These are phyloP conservation scores for Crematogaster levior DNA, from an alignment of 2,888 invertebrate genomes.

Conservation along the genomic window DNA sequence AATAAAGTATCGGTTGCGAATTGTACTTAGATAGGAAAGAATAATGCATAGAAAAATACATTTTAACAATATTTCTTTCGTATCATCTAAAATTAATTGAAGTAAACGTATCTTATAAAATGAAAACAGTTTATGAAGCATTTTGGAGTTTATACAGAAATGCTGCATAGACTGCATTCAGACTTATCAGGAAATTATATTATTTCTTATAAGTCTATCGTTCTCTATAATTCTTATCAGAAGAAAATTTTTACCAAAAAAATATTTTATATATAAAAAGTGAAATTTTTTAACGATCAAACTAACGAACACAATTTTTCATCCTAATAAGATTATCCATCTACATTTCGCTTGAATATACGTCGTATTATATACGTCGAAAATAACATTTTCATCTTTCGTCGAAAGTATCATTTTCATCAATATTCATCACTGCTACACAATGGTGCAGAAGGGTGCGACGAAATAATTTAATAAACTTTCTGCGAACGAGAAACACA, in stretches of 20 bases:
- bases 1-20: background rate
- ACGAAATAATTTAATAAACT: conserved; percentile 33
- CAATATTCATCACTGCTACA: background rate
- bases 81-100: background rate
- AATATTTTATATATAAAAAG: background rate
- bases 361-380: background rate
- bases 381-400: background rate
- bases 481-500: background rate
- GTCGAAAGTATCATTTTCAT: background rate
- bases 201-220: too few species aligned
- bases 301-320: background rate
- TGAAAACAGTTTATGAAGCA: background rate
- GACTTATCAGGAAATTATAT: background rate
- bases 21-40: background rate
- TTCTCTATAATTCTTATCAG: too few species aligned
- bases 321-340: background rate
- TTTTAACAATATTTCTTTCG: background rate
- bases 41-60: background rate
- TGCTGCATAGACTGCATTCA: too few species aligned
- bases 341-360: background rate
- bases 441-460: background rate
- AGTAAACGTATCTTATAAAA: background rate
- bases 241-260: background rate
- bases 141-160: background rate
- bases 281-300: background rate